These are phyloP conservation scores for Drosophila dunni DNA, from an alignment of 1,140 invertebrate genomes.

Conservation along the genomic window DNA sequence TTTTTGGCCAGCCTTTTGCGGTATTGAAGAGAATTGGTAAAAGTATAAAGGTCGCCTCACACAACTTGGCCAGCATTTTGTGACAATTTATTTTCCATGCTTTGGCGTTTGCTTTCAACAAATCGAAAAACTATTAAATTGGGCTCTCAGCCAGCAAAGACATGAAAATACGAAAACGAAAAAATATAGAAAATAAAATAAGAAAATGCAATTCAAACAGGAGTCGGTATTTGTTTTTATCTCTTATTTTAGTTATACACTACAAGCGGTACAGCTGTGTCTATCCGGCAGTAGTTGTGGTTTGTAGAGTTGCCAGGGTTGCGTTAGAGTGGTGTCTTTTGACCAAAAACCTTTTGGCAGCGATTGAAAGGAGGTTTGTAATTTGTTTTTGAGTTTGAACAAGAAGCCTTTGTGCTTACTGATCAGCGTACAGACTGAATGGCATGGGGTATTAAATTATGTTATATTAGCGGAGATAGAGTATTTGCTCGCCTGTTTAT, in stretches of 20 bases:
- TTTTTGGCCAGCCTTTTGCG: conserved; percentile 42
- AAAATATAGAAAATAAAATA: conserved; percentile 26
- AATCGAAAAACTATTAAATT: conserved; percentile 83
- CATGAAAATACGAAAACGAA: conserved; percentile 6
- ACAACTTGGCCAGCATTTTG: conserved; percentile 72
- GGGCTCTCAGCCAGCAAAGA: conserved; percentile 67
- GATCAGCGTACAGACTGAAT: no score
- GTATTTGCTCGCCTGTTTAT: conserved; percentile 17
- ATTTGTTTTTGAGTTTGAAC: no score
- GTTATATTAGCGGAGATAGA: no score
- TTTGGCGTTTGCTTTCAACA: conserved; percentile 79
- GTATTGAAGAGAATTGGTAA: conserved; percentile 22
- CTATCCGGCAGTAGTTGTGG: not conserved
- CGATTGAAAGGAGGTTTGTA: no score
- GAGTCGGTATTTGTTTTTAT: not conserved
- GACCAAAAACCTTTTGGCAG: no score
- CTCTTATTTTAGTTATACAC: not conserved
- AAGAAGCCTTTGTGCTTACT: no score
- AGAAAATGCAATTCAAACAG: conserved; percentile 12
- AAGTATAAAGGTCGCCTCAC: conserved; percentile 18
- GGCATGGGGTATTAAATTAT: no score
- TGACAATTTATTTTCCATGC: conserved; percentile 82
- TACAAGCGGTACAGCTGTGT: not conserved
- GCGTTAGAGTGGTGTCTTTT: no score
- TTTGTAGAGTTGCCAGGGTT: no score